Conservation (phyloP, 2,797 vertebrate genomes). For the Peromyscus melanophrys region DNA sequence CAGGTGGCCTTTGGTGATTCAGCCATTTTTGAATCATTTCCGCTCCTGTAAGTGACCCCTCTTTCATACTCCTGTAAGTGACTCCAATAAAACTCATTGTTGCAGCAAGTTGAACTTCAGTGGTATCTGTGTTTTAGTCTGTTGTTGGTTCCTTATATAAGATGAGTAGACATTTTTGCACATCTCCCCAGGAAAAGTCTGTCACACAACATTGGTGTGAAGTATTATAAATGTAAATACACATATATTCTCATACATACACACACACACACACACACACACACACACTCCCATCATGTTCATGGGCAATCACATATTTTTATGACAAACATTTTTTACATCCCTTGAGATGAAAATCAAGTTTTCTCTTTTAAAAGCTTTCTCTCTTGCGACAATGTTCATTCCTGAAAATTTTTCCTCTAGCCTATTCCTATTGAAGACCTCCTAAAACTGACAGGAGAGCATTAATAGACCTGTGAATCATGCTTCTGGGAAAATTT, state of each 20-base stretch:
- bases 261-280: background rate
- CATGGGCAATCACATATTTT: background rate
- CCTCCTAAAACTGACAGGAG: background rate
- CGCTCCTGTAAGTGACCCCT: background rate
- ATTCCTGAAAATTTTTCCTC: background rate
- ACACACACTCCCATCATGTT: background rate
- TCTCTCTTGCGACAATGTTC: background rate
- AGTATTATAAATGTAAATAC: background rate
- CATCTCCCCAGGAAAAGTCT: background rate
- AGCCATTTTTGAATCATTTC: background rate
- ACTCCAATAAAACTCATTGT: background rate
- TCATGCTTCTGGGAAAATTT: background rate
- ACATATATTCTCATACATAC: background rate
- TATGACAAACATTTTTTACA: constrained; percentile 48
- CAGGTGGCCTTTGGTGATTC: background rate
- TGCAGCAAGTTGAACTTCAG: background rate
- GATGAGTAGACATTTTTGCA: background rate
- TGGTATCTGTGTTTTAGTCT: background rate
- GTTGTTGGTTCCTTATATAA: background rate
- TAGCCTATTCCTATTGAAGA: background rate
- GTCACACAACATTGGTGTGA: background rate
- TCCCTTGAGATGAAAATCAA: constrained; percentile 28
- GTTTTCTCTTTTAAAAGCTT: background rate
- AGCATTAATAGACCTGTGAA: background rate
- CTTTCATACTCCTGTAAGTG: background rate